Evolutionary conservation across 2,888 invertebrate species (phyloP).

Genomic region (Odontothrips loti): DNA sequence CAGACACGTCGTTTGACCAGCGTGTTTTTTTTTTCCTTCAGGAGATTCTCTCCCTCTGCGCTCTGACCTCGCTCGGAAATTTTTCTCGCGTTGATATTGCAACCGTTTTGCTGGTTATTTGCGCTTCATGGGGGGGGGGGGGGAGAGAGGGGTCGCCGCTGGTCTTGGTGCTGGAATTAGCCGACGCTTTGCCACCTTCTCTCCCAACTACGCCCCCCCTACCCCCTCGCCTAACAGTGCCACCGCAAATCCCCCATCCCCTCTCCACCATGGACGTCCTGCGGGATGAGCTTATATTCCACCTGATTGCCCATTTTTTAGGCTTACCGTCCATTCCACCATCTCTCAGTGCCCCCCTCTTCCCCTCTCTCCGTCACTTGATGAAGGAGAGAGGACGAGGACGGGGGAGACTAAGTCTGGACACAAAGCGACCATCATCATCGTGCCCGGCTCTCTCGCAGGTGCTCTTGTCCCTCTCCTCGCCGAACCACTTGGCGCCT

Average conservation of each 20-base stretch:
- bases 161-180: not conserved
- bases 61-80: too few species aligned
- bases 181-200: too few species aligned
- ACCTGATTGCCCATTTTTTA: constrained; percentile 5
- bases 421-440: not conserved
- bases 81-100: too few species aligned
- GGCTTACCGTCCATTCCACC: not conserved
- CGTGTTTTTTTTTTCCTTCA: too few species aligned
- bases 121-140: too few species aligned
- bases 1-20: too few species aligned
- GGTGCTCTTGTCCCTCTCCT: too few species aligned
- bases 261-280: not conserved
- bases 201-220: not conserved
- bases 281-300: not conserved
- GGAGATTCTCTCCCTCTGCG: too few species aligned
- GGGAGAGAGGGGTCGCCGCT: too few species aligned
- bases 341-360: too few species aligned
- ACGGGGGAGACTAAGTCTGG: not conserved
- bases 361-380: not conserved
- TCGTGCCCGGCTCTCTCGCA: not conserved
- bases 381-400: not conserved
- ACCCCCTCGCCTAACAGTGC: not conserved
- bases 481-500: too few species aligned
- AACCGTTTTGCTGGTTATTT: too few species aligned
- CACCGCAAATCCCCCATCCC: not conserved